These are phyloP conservation scores for Oreohelix idahoensis DNA, from an alignment of 1,140 invertebrate genomes.

Conservation along the genomic window DNA sequence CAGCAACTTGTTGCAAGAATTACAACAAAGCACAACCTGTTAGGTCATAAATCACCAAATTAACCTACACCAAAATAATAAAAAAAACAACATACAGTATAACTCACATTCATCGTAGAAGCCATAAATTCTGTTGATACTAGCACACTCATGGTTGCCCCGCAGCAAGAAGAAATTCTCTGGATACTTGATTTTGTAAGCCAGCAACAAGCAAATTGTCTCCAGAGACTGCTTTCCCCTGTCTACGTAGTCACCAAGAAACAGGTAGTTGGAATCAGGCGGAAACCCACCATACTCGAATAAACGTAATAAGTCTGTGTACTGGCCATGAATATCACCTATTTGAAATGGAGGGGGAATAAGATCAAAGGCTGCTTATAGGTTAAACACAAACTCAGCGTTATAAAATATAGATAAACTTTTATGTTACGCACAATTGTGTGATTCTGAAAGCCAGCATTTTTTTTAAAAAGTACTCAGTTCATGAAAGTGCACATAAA, in stretches of 20 bases:
- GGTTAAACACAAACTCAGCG: no score
- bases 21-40: no score
- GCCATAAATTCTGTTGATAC: conserved; percentile 79
- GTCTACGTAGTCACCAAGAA: conserved; percentile 76
- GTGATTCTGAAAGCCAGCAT: no score
- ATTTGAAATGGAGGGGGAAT: conserved; percentile 32
- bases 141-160: conserved; percentile 81
- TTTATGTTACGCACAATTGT: no score
- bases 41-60: no score
- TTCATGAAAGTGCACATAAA: no score
- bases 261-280: conserved; percentile 77
- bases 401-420: no score
- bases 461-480: no score
- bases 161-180: conserved; percentile 81
- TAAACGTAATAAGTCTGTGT: conserved; percentile 76
- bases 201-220: conserved; percentile 73
- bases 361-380: not conserved
- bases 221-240: conserved; percentile 78
- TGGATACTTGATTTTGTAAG: conserved; percentile 75
- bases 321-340: conserved; percentile 80
- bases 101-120: conserved; percentile 75
- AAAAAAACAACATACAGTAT: not conserved
- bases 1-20: no score
- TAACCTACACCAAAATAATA: no score
- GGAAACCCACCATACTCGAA: conserved; percentile 78